phyloP scores from a whole-genome alignment of 1,140 invertebrate species.

The Bombus confusus region DNA sequence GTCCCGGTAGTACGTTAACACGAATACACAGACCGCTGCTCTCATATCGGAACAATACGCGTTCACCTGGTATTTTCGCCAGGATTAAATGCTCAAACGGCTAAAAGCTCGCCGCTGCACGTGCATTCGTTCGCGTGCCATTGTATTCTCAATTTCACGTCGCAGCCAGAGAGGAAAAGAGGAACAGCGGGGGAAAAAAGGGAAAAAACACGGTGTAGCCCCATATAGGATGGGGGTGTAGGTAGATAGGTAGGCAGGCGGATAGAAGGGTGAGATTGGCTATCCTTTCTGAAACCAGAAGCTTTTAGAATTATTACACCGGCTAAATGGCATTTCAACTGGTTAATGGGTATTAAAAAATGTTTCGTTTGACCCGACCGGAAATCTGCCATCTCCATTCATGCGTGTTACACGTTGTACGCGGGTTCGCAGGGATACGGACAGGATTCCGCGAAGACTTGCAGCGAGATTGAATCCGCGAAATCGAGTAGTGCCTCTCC shows the following conservation, averaged over 20 bases:
- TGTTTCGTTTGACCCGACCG: slow-evolving; percentile 42
- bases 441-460: neutral
- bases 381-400: slow-evolving; percentile 38
- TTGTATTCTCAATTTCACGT: slow-evolving; percentile 46
- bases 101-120: slow-evolving; percentile 28
- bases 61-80: slow-evolving; percentile 27
- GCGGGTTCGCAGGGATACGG: neutral
- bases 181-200: too few species aligned
- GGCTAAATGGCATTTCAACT: slow-evolving; percentile 47
- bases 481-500: slow-evolving; percentile 19
- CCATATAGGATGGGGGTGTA: neutral
- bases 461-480: slow-evolving; percentile 46
- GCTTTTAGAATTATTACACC: slow-evolving; percentile 50
- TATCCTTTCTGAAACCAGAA: neutral
- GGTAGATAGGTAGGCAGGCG: neutral
- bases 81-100: slow-evolving; percentile 45
- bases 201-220: neutral
- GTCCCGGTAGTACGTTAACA: slow-evolving; percentile 12
- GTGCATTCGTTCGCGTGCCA: slow-evolving; percentile 30
- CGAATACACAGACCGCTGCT: neutral
- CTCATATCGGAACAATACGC: slow-evolving; percentile 42
- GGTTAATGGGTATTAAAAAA: slow-evolving; percentile 56
- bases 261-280: neutral
- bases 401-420: neutral
- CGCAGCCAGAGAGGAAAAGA: neutral